Conservation (phyloP, 2,113 vertebrate genomes). For the Suricata suricatta region DNA sequence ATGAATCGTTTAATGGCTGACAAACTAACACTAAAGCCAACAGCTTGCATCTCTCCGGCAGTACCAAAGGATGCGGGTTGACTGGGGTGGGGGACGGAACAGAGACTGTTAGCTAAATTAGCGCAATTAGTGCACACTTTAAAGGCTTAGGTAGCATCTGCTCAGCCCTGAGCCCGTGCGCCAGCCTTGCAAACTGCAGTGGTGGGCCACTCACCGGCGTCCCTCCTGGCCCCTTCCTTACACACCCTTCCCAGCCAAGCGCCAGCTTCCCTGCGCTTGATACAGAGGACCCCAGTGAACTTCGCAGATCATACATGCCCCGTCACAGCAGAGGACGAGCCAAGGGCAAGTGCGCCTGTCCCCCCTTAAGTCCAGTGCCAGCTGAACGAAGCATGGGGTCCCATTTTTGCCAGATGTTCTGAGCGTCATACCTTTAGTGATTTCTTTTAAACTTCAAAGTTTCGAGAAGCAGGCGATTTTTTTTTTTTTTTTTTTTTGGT, state of each 20-base stretch:
- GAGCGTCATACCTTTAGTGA: neutral
- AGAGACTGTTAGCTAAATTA: slow-evolving; percentile 90
- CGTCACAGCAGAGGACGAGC: neutral
- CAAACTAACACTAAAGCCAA: slow-evolving; percentile 90
- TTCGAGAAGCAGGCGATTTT: slow-evolving; percentile 48
- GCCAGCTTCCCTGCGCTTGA: neutral
- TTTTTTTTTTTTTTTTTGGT: neutral
- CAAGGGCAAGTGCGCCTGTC: neutral
- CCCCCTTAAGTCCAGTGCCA: neutral
- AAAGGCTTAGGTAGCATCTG: slow-evolving; percentile 89
- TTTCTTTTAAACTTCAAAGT: slow-evolving; percentile 47
- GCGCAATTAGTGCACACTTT: slow-evolving; percentile 87
- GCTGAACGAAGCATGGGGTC: neutral
- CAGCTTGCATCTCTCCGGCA: slow-evolving; percentile 90
- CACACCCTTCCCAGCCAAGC: neutral
- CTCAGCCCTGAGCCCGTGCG: slow-evolving; percentile 76
- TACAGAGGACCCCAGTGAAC: neutral
- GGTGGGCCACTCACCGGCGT: neutral
- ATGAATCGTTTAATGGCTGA: slow-evolving; percentile 91
- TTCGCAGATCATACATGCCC: neutral
- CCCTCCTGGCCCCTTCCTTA: neutral
- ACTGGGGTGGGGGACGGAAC: slow-evolving; percentile 86
- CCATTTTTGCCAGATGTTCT: neutral
- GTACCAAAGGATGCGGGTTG: slow-evolving; percentile 88
- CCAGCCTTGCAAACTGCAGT: slow-evolving; percentile 60